These are phyloP conservation scores for Calidris pugnax DNA, from an alignment of 2,113 vertebrate genomes.

Conservation along the genomic window DNA sequence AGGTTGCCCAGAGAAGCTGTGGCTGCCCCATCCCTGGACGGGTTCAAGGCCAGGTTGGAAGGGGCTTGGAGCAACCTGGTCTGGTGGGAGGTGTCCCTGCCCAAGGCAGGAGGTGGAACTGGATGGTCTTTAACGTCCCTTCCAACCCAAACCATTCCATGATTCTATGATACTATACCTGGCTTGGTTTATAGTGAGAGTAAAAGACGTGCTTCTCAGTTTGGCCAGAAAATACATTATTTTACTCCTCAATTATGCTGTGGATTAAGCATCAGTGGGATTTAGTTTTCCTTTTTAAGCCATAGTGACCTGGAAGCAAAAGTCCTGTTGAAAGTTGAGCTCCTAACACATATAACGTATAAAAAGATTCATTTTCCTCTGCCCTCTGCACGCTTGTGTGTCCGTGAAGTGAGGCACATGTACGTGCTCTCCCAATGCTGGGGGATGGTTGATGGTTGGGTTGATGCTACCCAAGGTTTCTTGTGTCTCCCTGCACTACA, in stretches of 20 bases:
- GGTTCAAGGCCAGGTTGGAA: background rate
- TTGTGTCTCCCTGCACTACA: background rate
- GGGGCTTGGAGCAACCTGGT: background rate
- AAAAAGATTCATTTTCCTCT: accelerated
- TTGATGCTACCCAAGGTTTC: background rate
- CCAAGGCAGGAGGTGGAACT: background rate
- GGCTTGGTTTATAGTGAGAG: background rate
- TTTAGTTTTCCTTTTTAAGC: background rate
- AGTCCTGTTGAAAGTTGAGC: background rate
- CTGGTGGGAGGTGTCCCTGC: background rate
- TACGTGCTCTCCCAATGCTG: accelerated
- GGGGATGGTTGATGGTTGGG: background rate
- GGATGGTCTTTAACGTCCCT: background rate
- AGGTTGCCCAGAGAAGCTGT: background rate
- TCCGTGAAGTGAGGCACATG: accelerated
- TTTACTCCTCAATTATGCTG: accelerated
- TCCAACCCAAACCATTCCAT: background rate
- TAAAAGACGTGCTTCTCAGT: background rate
- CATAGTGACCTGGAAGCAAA: background rate
- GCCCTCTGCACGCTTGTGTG: accelerated
- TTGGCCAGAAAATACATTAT: background rate
- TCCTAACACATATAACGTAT: accelerated
- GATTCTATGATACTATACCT: background rate
- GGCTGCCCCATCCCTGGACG: background rate
- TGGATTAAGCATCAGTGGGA: background rate